Percentiles rank a stretch among this genome's conserved stretches.
Conservation (phyloP, 2,797 vertebrate species). For the Phrynocephalus guinanensis region DNA sequence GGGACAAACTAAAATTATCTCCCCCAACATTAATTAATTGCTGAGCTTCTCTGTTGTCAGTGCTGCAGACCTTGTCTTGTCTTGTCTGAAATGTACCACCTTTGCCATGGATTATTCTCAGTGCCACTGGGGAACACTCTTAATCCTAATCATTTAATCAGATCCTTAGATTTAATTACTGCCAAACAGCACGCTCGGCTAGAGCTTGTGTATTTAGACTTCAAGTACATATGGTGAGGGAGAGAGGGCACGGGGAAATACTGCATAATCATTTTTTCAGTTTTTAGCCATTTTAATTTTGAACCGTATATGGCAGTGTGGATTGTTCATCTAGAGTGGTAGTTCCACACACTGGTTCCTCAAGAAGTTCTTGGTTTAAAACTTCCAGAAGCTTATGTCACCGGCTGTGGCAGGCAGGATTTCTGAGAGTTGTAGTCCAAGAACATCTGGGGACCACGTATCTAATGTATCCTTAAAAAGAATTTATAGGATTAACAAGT, state of each 20-base stretch:
- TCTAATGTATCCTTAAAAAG: conserved; percentile 7
- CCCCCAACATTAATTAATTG: neutral
- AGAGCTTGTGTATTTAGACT: conserved; percentile 52
- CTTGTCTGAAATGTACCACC: neutral
- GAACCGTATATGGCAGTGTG: no score
- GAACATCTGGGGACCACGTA: neutral
- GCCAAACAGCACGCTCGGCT: conserved; percentile 35
- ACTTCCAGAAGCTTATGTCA: no score
- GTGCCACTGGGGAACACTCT: conserved; percentile 49
- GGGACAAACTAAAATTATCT: neutral
- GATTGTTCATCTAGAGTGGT: neutral
- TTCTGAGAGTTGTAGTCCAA: no score
- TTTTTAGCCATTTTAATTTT: no score
- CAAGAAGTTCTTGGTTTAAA: no score
- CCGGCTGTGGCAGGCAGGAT: no score
- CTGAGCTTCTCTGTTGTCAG: neutral
- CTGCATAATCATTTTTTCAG: neutral
- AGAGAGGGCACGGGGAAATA: conserved; percentile 2
- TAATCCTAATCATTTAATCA: conserved; percentile 62
- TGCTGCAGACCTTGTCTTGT: neutral
- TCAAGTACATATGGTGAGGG: conserved; percentile 8
- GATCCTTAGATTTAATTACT: conserved; percentile 52
- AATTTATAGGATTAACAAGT: neutral
- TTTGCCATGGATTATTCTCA: conserved; percentile 35
- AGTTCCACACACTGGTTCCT: no score